These are phyloP conservation scores for Malurus alboscapulatus DNA, from an alignment of 2,113 vertebrate species.

Conservation along the genomic window DNA sequence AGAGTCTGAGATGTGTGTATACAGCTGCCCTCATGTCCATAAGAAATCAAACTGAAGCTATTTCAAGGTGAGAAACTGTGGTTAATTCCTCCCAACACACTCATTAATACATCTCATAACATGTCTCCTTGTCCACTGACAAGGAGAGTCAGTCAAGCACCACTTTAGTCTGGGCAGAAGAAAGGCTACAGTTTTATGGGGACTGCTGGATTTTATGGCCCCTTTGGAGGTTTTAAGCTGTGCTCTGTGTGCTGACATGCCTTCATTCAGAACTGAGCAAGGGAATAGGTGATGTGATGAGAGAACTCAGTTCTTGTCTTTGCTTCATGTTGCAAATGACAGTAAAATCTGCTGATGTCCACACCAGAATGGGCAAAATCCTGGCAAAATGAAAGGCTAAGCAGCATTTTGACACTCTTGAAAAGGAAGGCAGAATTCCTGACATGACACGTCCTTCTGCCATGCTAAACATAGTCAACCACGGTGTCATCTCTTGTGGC, in stretches of 20 bases:
- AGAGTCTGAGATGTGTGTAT: neutral
- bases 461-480: neutral
- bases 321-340: neutral
- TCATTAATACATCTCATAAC: neutral
- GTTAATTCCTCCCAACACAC: neutral
- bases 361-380: neutral
- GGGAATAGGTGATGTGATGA: neutral
- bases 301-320: neutral
- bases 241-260: neutral
- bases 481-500: neutral
- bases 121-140: neutral
- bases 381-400: neutral
- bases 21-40: constrained; percentile 8
- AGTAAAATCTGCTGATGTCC: neutral
- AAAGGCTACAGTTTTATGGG: neutral
- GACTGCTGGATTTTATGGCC: neutral
- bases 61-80: constrained; percentile 1
- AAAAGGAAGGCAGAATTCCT: neutral
- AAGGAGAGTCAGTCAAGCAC: neutral
- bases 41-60: constrained; percentile 12
- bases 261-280: neutral
- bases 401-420: neutral
- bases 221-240: neutral
- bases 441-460: neutral
- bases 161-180: neutral